A percentile compares a stretch with the other conserved stretches of the same genome.
Evolutionary conservation across 2,113 vertebrate genomes (phyloP).

Genomic region (Cathartes aura): DNA sequence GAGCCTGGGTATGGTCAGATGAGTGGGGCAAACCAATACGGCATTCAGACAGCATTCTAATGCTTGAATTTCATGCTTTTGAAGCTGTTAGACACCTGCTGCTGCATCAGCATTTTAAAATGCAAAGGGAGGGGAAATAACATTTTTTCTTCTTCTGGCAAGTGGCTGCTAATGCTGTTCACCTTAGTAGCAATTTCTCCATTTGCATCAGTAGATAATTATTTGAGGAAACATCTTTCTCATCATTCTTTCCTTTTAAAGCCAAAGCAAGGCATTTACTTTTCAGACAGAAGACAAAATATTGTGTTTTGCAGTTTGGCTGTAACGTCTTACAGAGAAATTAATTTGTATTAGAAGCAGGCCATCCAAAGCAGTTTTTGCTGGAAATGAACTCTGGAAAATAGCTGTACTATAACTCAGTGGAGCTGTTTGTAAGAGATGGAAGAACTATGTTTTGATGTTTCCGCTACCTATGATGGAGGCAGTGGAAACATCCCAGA

Average conservation of each 20-base stretch:
- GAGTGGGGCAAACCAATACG: not conserved
- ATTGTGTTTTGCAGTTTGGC: not conserved
- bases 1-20: not conserved
- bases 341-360: not conserved
- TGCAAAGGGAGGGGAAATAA: not conserved
- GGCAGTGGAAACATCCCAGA: not conserved
- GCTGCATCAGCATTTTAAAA: slow-evolving; percentile 20
- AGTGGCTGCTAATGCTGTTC: not conserved
- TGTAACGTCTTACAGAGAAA: not conserved
- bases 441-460: not conserved
- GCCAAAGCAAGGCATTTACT: not conserved
- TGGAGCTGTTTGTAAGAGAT: not conserved
- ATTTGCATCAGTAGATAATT: not conserved
- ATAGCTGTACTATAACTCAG: not conserved
- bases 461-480: not conserved
- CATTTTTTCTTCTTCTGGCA: not conserved
- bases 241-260: not conserved
- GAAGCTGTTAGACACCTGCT: not conserved
- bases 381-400: not conserved
- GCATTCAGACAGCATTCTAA: not conserved
- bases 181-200: not conserved
- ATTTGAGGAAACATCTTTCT: not conserved
- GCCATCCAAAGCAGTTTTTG: not conserved
- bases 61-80: not conserved
- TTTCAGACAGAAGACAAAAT: not conserved